Evolutionary conservation across 2,113 vertebrate genomes (phyloP), one percentile per base, ranked within the genome.

Genomic region (Oncorhynchus mykiss): DNA sequence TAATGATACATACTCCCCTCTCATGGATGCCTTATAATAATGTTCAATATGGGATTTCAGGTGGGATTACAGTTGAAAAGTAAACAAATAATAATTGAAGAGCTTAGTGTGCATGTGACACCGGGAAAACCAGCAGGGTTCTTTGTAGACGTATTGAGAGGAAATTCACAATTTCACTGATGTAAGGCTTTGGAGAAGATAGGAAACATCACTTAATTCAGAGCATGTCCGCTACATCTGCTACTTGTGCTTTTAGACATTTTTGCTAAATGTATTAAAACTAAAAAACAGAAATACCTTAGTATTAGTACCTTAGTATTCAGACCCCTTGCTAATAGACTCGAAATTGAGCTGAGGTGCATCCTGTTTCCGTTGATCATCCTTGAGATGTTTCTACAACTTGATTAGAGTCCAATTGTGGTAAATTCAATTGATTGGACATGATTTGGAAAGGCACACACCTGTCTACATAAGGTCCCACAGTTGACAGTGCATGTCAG

Each of bases 21-120:
- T 66, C 9, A 18, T 62, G 27, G 18, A n/a, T 51, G 82, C 83
- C 81, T 86, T 81, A 49, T 13, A 71, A 16, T 22, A 11, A 62
- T 65, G 29, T 71, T 66, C 67, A 78, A 76, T 71, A 75, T 59
- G 73, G 81, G 84, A 83, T 86, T 79, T 78, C 54, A 11, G 68
- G 45, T 70, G 12, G 45, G 68, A 70, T 70, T 70, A 85, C 27
- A 13, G 60, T 13, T 22, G 8, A 51, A 66, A 20, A 71, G 25
- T 5, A 74, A 78, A 73, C 14, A 73, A 75, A 76, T 54, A 8
- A 54, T 67, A 71, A 12, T 6, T 80, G 70, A 84, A 78, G 84
- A 85, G 78, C 85, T 78, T 79, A 70, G 16, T 76, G 83, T 77
- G 25, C 69, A 75, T 20, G 64, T 79, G 72, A 67, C 54, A 57